These are phyloP conservation scores for Hemistola chrysoprasaria DNA, from an alignment of 2,888 invertebrate genomes.

Conservation along the genomic window DNA sequence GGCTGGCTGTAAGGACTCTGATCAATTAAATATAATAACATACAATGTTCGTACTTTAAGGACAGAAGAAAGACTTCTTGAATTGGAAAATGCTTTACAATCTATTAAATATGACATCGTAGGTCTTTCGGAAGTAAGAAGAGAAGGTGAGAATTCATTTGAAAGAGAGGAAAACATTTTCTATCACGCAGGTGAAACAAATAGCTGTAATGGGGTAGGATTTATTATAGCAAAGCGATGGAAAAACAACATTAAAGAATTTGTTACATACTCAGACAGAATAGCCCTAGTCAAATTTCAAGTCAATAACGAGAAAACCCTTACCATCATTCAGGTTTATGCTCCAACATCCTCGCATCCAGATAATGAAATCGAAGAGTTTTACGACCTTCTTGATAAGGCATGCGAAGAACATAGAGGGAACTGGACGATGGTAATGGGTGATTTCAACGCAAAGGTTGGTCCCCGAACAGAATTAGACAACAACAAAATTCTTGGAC, in stretches of 20 bases:
- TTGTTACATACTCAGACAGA: slow-evolving; percentile 5
- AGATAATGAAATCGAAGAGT: slow-evolving; percentile 9
- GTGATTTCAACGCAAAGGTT: slow-evolving; percentile 6
- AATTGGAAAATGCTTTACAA: slow-evolving; percentile 8
- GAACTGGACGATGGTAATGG: slow-evolving; percentile 1
- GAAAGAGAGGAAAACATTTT: slow-evolving; percentile 7
- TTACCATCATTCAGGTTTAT: slow-evolving; percentile 7
- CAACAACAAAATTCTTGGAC: slow-evolving; percentile 1
- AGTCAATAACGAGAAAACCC: not conserved
- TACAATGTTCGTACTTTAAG: not conserved
- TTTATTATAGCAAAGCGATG: slow-evolving; percentile 11
- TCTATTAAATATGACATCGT: slow-evolving; percentile 6
- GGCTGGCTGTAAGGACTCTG: not conserved
- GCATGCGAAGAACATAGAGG: slow-evolving; percentile 2
- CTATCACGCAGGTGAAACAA: slow-evolving; percentile 2
- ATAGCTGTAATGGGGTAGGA: slow-evolving; percentile 5
- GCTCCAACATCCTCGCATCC: slow-evolving; percentile 7
- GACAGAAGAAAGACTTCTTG: slow-evolving; percentile 5
- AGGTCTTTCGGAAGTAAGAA: slow-evolving; percentile 8
- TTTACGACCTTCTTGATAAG: slow-evolving; percentile 5
- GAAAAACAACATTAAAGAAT: slow-evolving; percentile 10
- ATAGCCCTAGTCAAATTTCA: slow-evolving; percentile 9
- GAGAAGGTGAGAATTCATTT: slow-evolving; percentile 2
- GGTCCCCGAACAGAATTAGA: not conserved
- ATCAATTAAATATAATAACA: slow-evolving; percentile 2